Evolutionary conservation across 2,888 invertebrate species (phyloP), one percentile per base, ranked within the genome.

Genomic region (Agrochola circellaris): DNA sequence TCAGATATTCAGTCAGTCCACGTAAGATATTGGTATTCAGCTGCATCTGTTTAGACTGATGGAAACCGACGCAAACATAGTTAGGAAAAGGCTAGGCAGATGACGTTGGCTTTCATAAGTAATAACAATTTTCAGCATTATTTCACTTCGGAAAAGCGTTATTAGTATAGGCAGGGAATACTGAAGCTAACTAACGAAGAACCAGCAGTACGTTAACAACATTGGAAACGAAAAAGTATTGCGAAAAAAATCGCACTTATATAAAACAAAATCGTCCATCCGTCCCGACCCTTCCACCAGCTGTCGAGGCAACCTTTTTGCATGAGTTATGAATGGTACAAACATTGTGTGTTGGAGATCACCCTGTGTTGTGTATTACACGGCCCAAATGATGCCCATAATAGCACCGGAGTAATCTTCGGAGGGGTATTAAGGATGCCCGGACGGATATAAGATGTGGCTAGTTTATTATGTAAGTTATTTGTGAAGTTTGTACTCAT

Each of bases 261-360:
- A 26, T 20, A 11, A 54, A 15, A 6, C 0, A 48, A 26, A 73
- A 51, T 79, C 82, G 76, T 70, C 8, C 7, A 60, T 71, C 67
- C 23, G 58, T 48, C 8, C 20, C 1, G 13, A 26, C 38, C 84
- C 77, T 83, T 58, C 6, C 9, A 60, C 77, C 86, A 60, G 77
- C 82, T 86, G 88, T 79, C 81, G 86, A 30, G 51, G 64, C 30
- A 80, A 82, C 85, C 87, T 83, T 88, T 86, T 83, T 85, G 82
- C 82, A 82, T 87, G 87, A 87, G 88, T 88, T 88, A 87, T 87
- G 88, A 76, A 79, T 71, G 86, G 71, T 68, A 82, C 86, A 87
- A 83, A 87, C 84, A 82, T 73, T 72, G 66, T 68, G 70, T 69
- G 75, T 75, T 66, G 38, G 65, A 82, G 81, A 86, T 82, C 86